These are phyloP conservation scores for Ailurus styani DNA, from an alignment of 2,113 vertebrate species.

Conservation along the genomic window DNA sequence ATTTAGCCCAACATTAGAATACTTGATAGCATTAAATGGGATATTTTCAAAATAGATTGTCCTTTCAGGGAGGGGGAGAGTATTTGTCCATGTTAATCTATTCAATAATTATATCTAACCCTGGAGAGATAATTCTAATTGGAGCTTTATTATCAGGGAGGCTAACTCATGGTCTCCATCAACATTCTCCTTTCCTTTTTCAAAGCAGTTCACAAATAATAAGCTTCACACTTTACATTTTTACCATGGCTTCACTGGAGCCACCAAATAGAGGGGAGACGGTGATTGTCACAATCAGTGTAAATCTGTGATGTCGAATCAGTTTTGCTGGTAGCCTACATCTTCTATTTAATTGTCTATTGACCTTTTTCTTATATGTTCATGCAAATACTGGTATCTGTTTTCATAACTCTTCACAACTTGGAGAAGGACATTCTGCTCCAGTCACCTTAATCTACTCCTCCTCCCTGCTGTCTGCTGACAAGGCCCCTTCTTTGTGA, in stretches of 20 bases:
- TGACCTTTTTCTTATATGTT: background rate
- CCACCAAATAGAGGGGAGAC: background rate
- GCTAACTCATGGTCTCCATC: background rate
- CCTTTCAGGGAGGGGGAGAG: background rate
- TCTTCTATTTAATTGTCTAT: background rate
- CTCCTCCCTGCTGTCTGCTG: background rate
- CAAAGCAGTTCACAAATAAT: background rate
- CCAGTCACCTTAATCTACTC: background rate
- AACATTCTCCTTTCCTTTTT: background rate
- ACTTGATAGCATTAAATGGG: background rate
- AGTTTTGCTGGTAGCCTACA: background rate
- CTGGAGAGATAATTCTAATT: background rate
- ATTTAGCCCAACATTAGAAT: background rate
- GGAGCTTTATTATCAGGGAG: too few species aligned
- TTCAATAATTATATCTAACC: background rate
- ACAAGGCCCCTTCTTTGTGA: background rate
- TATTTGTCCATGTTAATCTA: background rate
- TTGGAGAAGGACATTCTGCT: background rate
- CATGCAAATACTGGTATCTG: background rate
- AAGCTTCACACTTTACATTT: background rate
- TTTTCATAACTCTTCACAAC: background rate
- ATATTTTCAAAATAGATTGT: conserved; percentile 14
- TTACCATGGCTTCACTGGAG: background rate
- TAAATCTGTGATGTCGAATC: background rate
- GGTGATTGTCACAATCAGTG: background rate